Conservation (phyloP, 2,888 invertebrate species). For the Harpalus rubripes region DNA sequence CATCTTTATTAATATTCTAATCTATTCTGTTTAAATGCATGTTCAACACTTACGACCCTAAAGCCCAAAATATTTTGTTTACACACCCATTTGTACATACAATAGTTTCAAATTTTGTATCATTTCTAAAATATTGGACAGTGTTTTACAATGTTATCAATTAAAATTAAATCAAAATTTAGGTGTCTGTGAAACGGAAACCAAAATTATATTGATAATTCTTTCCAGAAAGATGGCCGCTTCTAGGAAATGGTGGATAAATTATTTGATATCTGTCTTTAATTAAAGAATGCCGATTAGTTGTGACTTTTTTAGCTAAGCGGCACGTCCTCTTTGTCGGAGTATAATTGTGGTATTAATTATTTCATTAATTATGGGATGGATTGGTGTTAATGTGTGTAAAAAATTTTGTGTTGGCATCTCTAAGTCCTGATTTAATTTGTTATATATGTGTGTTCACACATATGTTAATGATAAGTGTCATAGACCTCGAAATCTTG, state of each 20-base stretch:
- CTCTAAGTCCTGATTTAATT: conserved; percentile 27
- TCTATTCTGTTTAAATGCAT: too few relatives aligned
- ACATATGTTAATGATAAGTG: conserved; percentile 24
- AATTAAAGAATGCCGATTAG: conserved; percentile 61
- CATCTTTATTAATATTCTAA: too few relatives aligned
- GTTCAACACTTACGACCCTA: too few relatives aligned
- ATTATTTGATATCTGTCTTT: conserved; percentile 58
- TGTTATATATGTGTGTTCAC: conserved; percentile 25
- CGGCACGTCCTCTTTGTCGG: conserved; percentile 52
- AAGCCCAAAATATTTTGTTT: too few relatives aligned
- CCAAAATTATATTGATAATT: conserved; percentile 12
- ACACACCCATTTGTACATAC: too few relatives aligned
- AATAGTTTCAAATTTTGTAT: too few relatives aligned
- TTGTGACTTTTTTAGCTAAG: conserved; percentile 21
- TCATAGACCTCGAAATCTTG: conserved; percentile 13
- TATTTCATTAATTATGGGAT: conserved; percentile 56
- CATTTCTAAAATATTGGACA: too few relatives aligned
- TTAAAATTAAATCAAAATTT: not conserved
- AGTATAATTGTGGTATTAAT: conserved; percentile 54
- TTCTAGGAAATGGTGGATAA: conserved; percentile 51
- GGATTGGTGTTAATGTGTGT: conserved; percentile 29
- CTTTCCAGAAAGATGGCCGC: conserved; percentile 7
- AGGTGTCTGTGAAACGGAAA: not conserved
- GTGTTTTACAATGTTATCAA: not conserved
- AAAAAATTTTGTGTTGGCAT: conserved; percentile 42